phyloP scores from a whole-genome alignment of 2,113 vertebrate species.

The Grantiella picta region DNA sequence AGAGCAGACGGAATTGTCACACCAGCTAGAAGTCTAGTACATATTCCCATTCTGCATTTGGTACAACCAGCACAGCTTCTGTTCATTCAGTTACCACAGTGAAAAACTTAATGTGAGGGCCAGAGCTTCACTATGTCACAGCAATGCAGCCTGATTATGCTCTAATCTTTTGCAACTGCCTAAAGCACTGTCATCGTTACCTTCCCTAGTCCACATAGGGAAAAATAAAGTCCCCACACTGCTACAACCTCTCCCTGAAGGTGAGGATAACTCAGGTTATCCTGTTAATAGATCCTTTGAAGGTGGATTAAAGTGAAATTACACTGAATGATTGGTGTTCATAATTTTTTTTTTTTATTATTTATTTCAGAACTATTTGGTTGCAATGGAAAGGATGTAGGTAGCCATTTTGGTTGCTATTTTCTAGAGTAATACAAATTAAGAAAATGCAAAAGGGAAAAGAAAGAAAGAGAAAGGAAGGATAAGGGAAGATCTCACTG shows the following conservation, averaged over 20 bases:
- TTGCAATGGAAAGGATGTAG: background rate
- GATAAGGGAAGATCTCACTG: background rate
- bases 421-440: background rate
- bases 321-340: background rate
- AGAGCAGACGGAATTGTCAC: background rate
- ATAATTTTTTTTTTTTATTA: background rate
- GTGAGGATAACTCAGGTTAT: background rate
- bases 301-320: background rate
- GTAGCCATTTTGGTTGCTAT: background rate
- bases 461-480: background rate
- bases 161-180: background rate
- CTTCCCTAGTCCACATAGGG: background rate
- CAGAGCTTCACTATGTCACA: background rate
- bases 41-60: background rate
- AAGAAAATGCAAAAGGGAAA: background rate
- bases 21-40: background rate
- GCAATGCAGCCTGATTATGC: background rate
- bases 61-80: background rate
- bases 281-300: background rate
- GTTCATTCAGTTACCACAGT: background rate
- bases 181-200: background rate
- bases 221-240: background rate
- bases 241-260: background rate
- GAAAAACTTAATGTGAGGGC: background rate
- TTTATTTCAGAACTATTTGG: background rate